Evolutionary conservation across 2,888 invertebrate species (phyloP).

Genomic region (Cyrtodaria siliqua): DNA sequence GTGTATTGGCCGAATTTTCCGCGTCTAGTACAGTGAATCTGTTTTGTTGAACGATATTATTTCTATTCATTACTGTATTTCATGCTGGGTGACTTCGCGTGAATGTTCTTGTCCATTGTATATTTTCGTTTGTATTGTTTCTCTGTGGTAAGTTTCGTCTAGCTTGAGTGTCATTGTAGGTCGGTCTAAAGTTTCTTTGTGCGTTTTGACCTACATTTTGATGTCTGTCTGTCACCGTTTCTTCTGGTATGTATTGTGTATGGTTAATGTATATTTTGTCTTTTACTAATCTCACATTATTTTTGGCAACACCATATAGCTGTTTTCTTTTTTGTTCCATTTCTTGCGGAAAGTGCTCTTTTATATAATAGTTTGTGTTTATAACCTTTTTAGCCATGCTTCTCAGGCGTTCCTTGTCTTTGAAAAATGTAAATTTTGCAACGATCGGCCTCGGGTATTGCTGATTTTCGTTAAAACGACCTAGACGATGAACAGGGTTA

Average conservation of each 20-base stretch:
- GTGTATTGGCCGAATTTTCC: background rate
- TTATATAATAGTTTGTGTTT: conserved; percentile 7
- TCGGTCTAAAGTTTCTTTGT: background rate
- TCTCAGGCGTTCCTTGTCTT: conserved; percentile 17
- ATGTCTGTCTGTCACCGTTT: background rate
- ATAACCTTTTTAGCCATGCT: background rate
- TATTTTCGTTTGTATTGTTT: background rate
- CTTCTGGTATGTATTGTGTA: background rate
- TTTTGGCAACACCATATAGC: background rate
- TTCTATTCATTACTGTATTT: background rate
- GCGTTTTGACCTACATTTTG: background rate
- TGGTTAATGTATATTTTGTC: conserved; percentile 18
- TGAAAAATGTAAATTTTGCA: conserved; percentile 12
- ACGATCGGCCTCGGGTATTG: conserved; percentile 13
- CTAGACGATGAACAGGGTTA: conserved; percentile 19
- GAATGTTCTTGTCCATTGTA: too few relatives aligned
- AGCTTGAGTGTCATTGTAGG: too few relatives aligned
- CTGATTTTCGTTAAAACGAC: background rate
- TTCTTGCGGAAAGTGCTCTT: conserved; percentile 19
- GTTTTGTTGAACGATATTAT: background rate
- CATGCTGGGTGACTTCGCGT: background rate
- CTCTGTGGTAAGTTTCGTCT: background rate
- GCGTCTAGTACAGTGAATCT: background rate
- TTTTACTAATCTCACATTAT: conserved; percentile 12
- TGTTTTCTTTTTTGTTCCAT: conserved; percentile 15